Conservation (phyloP, 2,113 vertebrate genomes). For the Monarcha castaneiventris region DNA sequence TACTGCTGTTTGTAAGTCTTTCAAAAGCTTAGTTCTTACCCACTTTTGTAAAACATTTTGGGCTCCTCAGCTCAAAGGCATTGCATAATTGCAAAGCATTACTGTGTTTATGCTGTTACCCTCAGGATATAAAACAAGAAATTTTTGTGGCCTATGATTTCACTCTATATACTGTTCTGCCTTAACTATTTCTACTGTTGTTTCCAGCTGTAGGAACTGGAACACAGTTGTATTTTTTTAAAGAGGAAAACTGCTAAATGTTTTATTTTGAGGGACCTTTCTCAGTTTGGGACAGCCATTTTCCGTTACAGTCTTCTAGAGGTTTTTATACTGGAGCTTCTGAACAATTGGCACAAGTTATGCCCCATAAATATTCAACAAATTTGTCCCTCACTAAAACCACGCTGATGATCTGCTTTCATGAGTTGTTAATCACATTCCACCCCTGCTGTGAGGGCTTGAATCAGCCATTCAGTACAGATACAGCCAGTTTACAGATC, state of each 20-base stretch:
- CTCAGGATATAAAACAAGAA: constrained; percentile 42
- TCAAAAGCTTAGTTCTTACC: neutral
- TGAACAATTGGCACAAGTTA: constrained; percentile 2
- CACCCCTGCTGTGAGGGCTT: neutral
- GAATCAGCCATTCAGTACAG: neutral
- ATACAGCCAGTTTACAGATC: neutral
- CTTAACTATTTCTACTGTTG: constrained; percentile 31
- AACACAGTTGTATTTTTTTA: neutral
- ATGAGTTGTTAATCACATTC: neutral
- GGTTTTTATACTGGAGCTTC: neutral
- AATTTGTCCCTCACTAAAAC: neutral
- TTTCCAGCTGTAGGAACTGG: constrained; percentile 19
- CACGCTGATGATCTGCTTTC: neutral
- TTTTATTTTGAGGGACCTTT: neutral
- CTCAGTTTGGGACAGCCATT: neutral
- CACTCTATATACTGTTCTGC: neutral
- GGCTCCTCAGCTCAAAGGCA: neutral
- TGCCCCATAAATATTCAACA: constrained; percentile 9
- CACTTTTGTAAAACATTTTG: constrained; percentile 11
- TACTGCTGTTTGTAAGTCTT: neutral
- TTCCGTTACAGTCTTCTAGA: neutral
- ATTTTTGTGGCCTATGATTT: constrained; percentile 40
- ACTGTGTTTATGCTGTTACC: neutral
- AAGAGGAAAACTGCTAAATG: neutral
- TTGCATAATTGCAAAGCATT: constrained; percentile 26